Evolutionary conservation across 2,113 vertebrate species (phyloP), one percentile per base, ranked within the genome.

Genomic region (Seriola quinqueradiata): DNA sequence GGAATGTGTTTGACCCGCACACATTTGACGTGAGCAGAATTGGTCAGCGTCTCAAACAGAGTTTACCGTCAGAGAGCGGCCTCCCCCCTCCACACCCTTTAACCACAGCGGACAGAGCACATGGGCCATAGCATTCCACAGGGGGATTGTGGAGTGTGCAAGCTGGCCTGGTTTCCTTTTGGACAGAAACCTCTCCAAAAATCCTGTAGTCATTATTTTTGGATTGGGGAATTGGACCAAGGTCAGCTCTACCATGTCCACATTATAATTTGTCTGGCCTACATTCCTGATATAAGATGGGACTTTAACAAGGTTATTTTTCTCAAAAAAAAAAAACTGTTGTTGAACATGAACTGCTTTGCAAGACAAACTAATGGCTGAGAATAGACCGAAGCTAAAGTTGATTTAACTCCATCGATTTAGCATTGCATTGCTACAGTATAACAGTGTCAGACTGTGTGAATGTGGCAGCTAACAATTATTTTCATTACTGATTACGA

Each of bases 201-300:
- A 88, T 81, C 76, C 54, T 81, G 81, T 75, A 83, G 81, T 86
- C 89, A 89, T 89, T 91, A 77, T 87, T 87, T 86, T 89, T 76
- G 82, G 82, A 84, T 85, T 48, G 80, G 36, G 34, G 63, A 82
- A 64, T 66, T 82, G 77, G 59, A 87, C 25, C 66, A 32, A 32
- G 52, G 61, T 81, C 68, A 87, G 64, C 65, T 44, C 66, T 88
- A 40, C 67, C 71, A 55, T 65, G 76, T 70, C 79, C 77, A 11
- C 40, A 23, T 87, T 86, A 32, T 82, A 59, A 82, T 87, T 89
- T 86, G 75, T 87, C 75, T 85, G 83, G 75, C 61, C 77, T 83
- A 68, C 70, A 85, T 82, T 85, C 68, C 44, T 40, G 3, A 84
- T 65, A 71, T 19, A 67, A 70, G 50, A 82, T 65, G 42, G 21